phyloP scores from a whole-genome alignment of 1,140 invertebrate genomes.

The Caenorhabditis brenneri region DNA sequence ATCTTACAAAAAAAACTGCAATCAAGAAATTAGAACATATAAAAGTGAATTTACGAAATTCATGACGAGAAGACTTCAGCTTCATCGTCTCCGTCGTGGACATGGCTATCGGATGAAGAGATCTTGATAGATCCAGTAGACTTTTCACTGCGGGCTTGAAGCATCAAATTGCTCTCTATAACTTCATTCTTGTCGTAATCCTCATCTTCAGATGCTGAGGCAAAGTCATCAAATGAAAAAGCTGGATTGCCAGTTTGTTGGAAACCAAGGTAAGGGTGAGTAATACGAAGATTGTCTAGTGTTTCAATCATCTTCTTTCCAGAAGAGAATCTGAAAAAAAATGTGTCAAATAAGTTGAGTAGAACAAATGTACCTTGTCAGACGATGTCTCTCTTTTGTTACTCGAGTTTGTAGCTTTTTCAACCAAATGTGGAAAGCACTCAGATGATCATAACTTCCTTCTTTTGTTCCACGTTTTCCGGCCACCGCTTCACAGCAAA shows the following conservation, averaged over 20 bases:
- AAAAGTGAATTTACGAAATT: not conserved
- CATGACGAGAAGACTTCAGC: not conserved
- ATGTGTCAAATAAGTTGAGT: not conserved
- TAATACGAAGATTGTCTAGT: not conserved
- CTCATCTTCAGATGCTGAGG: not conserved
- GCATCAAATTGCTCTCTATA: not conserved
- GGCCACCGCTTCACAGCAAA: constrained; percentile 4
- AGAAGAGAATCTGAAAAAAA: not conserved
- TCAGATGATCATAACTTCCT: not conserved
- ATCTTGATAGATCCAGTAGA: not conserved
- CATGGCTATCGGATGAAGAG: not conserved
- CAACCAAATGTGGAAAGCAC: not conserved
- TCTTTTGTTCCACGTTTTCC: not conserved
- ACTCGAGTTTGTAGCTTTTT: not conserved
- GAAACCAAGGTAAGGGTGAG: not conserved
- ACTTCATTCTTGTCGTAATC: not conserved
- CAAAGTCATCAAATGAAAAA: not conserved
- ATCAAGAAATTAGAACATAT: not conserved
- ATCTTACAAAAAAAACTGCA: not conserved
- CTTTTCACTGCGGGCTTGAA: not conserved
- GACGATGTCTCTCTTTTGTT: not conserved
- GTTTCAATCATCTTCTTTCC: constrained; percentile 11
- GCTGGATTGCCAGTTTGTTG: not conserved
- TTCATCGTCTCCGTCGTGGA: not conserved
- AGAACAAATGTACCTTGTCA: not conserved